Base-by-base conservation (phyloP, 2,797 vertebrate genomes). In the Eidolon dupreanum region DNA sequence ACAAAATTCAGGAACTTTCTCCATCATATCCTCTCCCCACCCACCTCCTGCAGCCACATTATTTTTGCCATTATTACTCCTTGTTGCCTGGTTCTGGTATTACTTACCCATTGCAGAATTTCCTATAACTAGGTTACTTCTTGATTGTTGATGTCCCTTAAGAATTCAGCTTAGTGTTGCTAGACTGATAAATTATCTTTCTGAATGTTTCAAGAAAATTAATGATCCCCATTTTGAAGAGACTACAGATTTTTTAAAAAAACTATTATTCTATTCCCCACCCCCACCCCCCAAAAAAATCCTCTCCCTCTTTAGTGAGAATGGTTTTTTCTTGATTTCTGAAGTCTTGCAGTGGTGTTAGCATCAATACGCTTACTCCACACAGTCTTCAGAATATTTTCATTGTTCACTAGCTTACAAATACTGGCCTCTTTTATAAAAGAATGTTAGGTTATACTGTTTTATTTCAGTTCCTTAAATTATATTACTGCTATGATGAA, bases 391-490 rank as follows among this genome's bases (percentile, higher is more conserved):
- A 63, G 33, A 36, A 24, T 65, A 4, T 53, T 73, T 71, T n/a
- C 63, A 31, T 73, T 43, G 8, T 81, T 49, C 3, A 5, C 57
- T 38, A 17, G 24, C 9, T 66, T 77, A n/a, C 31, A 65, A 70
- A 86, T 43, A 26, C n/a, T 63, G 53, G 33, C 38, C 63, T 93
- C 61, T 92, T 77, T 57, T 8, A n/a, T 15, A 3, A 26, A 57
- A 68, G 46, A 90, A 49, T 0, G 53, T 75, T 28, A 19, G 4
- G 24, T 65, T 57, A 61, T 15, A 59, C 71, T 36, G 6, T 28
- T 68, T 85, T 74, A 66, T 75, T 83, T 79, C 70, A 91, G 0
- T 77, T 55, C 77, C 33, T 36, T 88, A 57, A 81, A 53, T 94
- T 65, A 16, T 77, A 55, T 57, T 13, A 26, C 7, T 86, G 71